A percentile compares a stretch with the other conserved stretches of the same genome.
These are phyloP conservation scores for Brachypodius melanocephalos DNA, from an alignment of 2,113 vertebrate species.

Conservation along the genomic window DNA sequence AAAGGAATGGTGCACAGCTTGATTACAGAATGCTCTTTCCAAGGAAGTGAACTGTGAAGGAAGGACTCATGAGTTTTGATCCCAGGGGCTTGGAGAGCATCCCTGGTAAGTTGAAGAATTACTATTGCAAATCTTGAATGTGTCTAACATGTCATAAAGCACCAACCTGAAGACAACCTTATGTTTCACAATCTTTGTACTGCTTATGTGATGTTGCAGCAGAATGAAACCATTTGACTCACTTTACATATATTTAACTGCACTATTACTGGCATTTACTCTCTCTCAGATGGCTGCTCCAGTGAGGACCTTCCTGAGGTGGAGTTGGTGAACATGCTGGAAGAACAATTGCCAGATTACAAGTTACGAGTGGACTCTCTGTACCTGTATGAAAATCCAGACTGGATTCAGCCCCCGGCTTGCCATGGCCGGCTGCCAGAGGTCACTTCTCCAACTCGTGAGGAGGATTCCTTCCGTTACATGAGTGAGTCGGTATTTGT, in stretches of 20 bases:
- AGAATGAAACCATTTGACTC: neutral
- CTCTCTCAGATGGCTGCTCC: constrained; percentile 79
- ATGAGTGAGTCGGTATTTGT: constrained; percentile 81
- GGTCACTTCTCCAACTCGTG: constrained; percentile 77
- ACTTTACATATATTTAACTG: neutral
- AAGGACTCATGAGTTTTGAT: constrained; percentile 83
- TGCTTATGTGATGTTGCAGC: neutral
- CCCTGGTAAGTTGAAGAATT: constrained; percentile 76
- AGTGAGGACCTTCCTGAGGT: constrained; percentile 75
- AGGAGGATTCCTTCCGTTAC: constrained; percentile 89
- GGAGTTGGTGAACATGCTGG: constrained; percentile 77
- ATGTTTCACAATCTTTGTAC: neutral
- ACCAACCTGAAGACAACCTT: neutral
- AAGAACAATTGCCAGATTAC: constrained; percentile 80
- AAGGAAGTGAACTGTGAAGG: constrained; percentile 81
- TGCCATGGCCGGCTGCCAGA: constrained; percentile 64
- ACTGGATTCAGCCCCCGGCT: constrained; percentile 79
- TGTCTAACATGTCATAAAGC: neutral
- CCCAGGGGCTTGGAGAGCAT: constrained; percentile 81
- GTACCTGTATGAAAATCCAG: constrained; percentile 88
- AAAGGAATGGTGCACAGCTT: constrained; percentile 26
- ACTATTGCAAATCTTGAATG: neutral
- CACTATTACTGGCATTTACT: neutral
- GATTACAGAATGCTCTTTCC: constrained; percentile 63
- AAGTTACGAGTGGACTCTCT: constrained; percentile 81